These are phyloP conservation scores for Polypterus senegalus DNA, from an alignment of 2,113 vertebrate genomes.

Conservation along the genomic window DNA sequence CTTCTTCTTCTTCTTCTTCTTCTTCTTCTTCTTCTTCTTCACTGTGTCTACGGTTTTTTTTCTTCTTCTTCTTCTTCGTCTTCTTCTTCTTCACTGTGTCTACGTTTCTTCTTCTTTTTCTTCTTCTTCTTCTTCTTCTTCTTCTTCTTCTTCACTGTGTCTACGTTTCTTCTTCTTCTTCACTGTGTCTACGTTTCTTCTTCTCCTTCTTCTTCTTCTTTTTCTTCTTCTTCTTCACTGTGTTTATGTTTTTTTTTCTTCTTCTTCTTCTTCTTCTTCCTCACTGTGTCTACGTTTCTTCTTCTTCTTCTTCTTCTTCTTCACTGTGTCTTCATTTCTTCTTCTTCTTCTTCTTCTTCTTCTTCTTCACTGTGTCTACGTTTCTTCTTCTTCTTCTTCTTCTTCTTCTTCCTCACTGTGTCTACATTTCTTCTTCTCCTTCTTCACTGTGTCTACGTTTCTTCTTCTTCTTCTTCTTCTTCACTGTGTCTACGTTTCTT, in stretches of 20 bases:
- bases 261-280: neutral
- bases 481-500: no score
- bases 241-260: neutral
- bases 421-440: neutral
- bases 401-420: neutral
- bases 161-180: no score
- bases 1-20: neutral
- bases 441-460: no score
- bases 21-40: slow-evolving; percentile 1
- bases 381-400: neutral
- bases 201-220: neutral
- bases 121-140: neutral
- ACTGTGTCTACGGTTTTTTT: neutral
- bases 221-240: neutral
- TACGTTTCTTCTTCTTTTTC: neutral
- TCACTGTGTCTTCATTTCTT: no score
- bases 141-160: no score
- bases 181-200: neutral
- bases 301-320: slow-evolving; percentile 1
- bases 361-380: neutral
- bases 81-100: neutral
- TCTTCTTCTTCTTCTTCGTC: no score
- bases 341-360: neutral
- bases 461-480: neutral
- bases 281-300: no score